Base-by-base conservation (phyloP, 2,113 vertebrate species). In the Rallus limicola region DNA sequence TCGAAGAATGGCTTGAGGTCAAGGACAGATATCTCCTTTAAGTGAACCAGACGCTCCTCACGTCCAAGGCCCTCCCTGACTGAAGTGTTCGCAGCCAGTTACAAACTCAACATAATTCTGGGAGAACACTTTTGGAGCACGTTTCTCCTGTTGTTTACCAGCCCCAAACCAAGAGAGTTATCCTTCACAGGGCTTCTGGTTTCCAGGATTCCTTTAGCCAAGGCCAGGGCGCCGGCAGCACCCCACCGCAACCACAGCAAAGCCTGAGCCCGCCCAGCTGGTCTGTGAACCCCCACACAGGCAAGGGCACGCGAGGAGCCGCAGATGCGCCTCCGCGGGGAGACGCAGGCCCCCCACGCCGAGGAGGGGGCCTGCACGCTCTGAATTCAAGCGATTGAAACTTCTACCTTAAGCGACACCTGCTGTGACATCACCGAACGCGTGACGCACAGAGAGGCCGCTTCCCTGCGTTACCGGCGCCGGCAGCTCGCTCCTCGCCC, bases 181-280 rank as follows among this genome's bases (percentile, higher is more conserved):
- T 6, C 21, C 15, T 79, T 65, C n/a, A 23, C 21, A 1, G 9
- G 26, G 11, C 5, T 21, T 40, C 29, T 28, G 7, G 31, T 36
- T 86, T 58, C 55, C 3, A 23, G 10, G 18, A 9, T 18, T 42
- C 52, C 48, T 31, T 24, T 5, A 20, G 44, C 20, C 59, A n/a
- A 64, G 7, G n/a, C 31, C 53, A 6, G 56, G 50, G 34, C 6
- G 34, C 13, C 1, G 1, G 67, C 33, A 67, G 29, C n/a, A 53
- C 48, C 34, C 0, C 0, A 33, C 16, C 58, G 23, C 6, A 11
- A 23, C 0, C 31, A 13, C 8, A 12, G 6, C 1, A 3, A 29
- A 63, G 74, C 24, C 20, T 1, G 5, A 5, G 28, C 44, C 52
- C 1, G 4, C 8, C 3, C 1, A 16, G 17, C 55, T 4, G 29